phyloP scores from a whole-genome alignment of 2,797 vertebrate genomes.

The Alcedo quadribrachys region DNA sequence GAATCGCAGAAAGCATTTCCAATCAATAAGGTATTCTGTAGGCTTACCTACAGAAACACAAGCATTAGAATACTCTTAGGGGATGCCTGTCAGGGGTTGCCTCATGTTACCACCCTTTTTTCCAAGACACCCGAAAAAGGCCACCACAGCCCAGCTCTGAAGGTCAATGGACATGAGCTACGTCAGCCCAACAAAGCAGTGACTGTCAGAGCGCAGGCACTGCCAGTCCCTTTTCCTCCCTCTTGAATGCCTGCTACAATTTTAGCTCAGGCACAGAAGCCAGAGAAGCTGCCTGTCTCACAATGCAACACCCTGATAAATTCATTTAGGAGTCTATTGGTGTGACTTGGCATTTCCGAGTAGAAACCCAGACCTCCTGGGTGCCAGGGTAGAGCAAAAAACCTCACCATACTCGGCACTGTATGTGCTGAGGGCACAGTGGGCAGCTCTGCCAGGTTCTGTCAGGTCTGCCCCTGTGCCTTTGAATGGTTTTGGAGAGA shows the following conservation, averaged over 20 bases:
- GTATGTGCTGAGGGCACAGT: rapidly evolving
- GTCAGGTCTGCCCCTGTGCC: background rate
- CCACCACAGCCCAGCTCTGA: background rate
- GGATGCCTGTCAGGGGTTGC: background rate
- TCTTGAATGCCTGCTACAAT: background rate
- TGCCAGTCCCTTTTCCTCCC: background rate
- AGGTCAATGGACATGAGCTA: background rate
- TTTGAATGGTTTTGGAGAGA: background rate
- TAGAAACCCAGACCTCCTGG: background rate
- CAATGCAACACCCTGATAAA: background rate
- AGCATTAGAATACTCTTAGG: background rate
- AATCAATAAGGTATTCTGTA: background rate
- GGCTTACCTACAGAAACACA: background rate
- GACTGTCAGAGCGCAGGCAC: background rate
- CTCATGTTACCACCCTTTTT: background rate
- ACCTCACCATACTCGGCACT: background rate
- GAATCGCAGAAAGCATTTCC: background rate
- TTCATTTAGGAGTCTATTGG: background rate
- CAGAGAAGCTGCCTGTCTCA: background rate
- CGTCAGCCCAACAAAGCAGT: background rate
- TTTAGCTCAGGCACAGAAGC: background rate
- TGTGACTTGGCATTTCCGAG: background rate
- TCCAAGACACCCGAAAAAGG: background rate
- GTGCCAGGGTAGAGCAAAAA: background rate
- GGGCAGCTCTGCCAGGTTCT: background rate